Evolutionary conservation across 2,888 invertebrate species (phyloP).

Genomic region (Hypercompe scribonia): DNA sequence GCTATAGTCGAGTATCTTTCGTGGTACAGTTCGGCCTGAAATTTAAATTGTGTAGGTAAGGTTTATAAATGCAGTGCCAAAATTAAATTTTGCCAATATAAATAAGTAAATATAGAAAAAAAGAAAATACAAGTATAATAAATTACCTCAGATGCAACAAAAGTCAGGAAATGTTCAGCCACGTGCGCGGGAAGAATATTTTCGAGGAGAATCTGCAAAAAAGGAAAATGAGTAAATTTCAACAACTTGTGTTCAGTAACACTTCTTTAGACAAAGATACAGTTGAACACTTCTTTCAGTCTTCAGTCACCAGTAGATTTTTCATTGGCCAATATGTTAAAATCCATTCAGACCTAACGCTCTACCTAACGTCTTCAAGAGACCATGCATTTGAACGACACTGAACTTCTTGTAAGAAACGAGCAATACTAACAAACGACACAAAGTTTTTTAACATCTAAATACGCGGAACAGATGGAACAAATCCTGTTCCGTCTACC

Average conservation of each 20-base stretch:
- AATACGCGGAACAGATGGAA: too few relatives aligned
- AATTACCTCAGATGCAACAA: constrained; percentile 88
- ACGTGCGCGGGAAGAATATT: constrained; percentile 99
- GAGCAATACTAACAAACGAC: too few relatives aligned
- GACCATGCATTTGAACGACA: too few relatives aligned
- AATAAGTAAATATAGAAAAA: too few relatives aligned
- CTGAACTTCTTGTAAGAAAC: too few relatives aligned
- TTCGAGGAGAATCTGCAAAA: constrained; percentile 92
- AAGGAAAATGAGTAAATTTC: neutral
- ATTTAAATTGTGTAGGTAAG: neutral
- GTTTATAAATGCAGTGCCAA: neutral
- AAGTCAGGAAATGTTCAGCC: constrained; percentile 95
- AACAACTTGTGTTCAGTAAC: too few relatives aligned
- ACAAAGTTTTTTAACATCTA: too few relatives aligned
- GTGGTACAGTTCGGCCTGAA: constrained; percentile 95
- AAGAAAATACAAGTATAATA: neutral
- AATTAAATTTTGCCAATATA: neutral
- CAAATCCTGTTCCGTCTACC: too few relatives aligned
- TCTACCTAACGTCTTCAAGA: too few relatives aligned
- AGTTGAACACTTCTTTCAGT: neutral
- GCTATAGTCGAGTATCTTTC: constrained; percentile 97
- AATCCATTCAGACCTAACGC: too few relatives aligned
- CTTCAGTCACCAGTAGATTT: too few relatives aligned
- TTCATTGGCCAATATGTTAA: too few relatives aligned
- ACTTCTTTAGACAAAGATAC: neutral